A percentile compares a stretch with the other conserved stretches of the same genome.
Conservation (phyloP, 2,888 invertebrate species). For the Aporophyla nigra region DNA sequence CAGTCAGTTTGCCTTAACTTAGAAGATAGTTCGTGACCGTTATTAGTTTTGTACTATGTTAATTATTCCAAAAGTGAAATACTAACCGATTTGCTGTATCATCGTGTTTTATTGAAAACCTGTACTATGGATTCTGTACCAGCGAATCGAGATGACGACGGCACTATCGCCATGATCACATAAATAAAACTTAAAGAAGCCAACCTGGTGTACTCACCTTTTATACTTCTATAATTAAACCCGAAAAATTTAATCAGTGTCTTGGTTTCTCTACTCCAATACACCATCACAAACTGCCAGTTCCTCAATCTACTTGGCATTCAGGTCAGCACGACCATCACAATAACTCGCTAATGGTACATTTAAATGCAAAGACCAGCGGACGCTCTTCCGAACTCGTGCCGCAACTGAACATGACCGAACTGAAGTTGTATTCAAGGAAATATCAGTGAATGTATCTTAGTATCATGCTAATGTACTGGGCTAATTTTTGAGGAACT, state of each 20-base stretch:
- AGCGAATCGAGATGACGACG: too few relatives aligned
- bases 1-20: too few relatives aligned
- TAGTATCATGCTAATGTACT: neutral
- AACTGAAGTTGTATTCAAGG: slow-evolving; percentile 12
- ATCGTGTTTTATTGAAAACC: too few relatives aligned
- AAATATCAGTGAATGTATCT: slow-evolving; percentile 9
- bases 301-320: slow-evolving; percentile 42
- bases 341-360: slow-evolving; percentile 66
- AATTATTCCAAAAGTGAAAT: too few relatives aligned
- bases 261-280: neutral
- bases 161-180: too few relatives aligned
- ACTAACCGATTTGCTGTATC: too few relatives aligned
- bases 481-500: too few relatives aligned
- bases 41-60: too few relatives aligned
- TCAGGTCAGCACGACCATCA: slow-evolving; percentile 44
- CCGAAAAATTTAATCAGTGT: neutral
- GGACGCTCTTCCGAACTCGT: slow-evolving; percentile 6
- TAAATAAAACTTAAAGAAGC: too few relatives aligned
- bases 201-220: neutral
- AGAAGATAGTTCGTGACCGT: too few relatives aligned
- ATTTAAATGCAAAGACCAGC: slow-evolving; percentile 69
- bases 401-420: slow-evolving; percentile 23
- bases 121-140: too few relatives aligned
- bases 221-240: neutral
- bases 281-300: neutral